Evolutionary conservation across 2,888 invertebrate genomes (phyloP).

Genomic region (Pegoplata infirma): DNA sequence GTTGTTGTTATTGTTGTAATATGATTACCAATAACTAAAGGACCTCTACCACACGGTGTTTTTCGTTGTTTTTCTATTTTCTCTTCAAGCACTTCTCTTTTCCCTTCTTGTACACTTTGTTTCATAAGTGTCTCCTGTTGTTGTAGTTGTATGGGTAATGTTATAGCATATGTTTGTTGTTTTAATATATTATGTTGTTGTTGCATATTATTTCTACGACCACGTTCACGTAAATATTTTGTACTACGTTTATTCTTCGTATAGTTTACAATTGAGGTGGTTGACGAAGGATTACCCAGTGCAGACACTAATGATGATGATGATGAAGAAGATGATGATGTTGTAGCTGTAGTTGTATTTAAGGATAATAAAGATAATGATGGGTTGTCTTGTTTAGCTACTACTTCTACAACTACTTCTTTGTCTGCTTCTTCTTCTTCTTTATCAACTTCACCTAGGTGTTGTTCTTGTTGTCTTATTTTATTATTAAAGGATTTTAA

Average conservation of each 20-base stretch:
- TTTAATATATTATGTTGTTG: slow-evolving; percentile 28
- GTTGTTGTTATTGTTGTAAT: slow-evolving; percentile 23
- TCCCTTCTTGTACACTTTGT: slow-evolving; percentile 25
- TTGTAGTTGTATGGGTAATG: slow-evolving; percentile 3
- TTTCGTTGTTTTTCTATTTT: slow-evolving; percentile 47
- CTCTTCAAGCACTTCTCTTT: not conserved
- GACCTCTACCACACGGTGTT: slow-evolving; percentile 48
- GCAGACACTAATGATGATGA: no score
- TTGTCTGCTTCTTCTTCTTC: not conserved
- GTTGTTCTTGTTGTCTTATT: slow-evolving; percentile 37
- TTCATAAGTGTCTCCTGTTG: slow-evolving; percentile 46
- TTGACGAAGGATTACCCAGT: slow-evolving; percentile 30
- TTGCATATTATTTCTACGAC: slow-evolving; percentile 39
- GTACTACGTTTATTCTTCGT: slow-evolving; percentile 57
- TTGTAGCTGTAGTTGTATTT: slow-evolving; percentile 12
- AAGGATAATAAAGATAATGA: slow-evolving; percentile 30
- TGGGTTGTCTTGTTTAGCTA: slow-evolving; percentile 17
- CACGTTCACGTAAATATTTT: slow-evolving; percentile 61
- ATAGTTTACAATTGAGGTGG: slow-evolving; percentile 58
- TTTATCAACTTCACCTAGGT: not conserved
- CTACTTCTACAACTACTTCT: slow-evolving; percentile 18
- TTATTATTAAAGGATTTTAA: slow-evolving; percentile 41
- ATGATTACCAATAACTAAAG: slow-evolving; percentile 23
- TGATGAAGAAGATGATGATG: slow-evolving; percentile 3
- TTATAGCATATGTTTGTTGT: slow-evolving; percentile 46